Conservation (phyloP, 1,140 invertebrate genomes). For the Ylistrum balloti region DNA sequence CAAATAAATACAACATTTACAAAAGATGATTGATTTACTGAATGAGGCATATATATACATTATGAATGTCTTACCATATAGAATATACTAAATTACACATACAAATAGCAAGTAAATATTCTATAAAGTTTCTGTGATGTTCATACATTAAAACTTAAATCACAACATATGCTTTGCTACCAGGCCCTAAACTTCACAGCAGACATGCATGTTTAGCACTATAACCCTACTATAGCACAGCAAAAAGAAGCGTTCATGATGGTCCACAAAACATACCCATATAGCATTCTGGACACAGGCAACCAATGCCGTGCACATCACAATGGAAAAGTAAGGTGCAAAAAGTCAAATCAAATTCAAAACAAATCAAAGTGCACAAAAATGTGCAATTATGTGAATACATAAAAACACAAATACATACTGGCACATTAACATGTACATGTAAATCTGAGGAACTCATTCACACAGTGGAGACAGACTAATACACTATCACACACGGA, state of each 20-base stretch:
- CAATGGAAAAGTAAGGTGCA: neutral
- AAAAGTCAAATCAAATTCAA: slow-evolving; percentile 25
- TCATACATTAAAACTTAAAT: neutral
- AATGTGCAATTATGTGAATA: too few species aligned
- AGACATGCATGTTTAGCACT: slow-evolving; percentile 1
- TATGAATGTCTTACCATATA: too few species aligned
- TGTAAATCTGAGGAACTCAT: too few species aligned
- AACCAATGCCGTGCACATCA: neutral
- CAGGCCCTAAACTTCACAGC: neutral
- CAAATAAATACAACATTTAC: too few species aligned
- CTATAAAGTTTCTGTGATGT: neutral
- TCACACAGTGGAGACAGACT: too few species aligned
- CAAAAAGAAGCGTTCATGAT: neutral
- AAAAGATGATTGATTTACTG: too few species aligned
- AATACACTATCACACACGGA: too few species aligned
- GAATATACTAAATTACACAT: too few species aligned
- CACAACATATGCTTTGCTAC: neutral
- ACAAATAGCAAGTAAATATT: too few species aligned
- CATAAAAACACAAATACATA: neutral
- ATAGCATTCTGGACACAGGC: slow-evolving; percentile 25
- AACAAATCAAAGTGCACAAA: neutral
- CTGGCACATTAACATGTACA: neutral
- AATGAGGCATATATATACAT: too few species aligned
- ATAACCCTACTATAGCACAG: neutral
- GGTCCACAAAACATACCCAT: neutral